These are phyloP conservation scores for Lycodopsis pacificus DNA, from an alignment of 2,797 vertebrate genomes.

Conservation along the genomic window DNA sequence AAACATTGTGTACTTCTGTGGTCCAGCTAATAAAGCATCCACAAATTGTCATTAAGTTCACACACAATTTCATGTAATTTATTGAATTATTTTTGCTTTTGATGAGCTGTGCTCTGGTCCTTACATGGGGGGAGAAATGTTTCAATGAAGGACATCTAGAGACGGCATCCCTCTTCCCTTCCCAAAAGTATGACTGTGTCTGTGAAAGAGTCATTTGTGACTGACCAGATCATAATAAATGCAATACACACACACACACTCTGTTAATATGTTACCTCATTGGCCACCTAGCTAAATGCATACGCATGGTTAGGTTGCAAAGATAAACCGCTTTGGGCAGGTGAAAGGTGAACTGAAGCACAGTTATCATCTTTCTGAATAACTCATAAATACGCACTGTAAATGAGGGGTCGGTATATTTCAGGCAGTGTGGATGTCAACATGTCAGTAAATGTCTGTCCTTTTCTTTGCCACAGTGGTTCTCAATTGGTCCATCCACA, in stretches of 20 bases:
- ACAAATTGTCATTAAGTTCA: constrained; percentile 13
- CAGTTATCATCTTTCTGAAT: constrained; percentile 6
- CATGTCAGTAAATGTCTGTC: constrained; percentile 65
- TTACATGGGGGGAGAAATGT: constrained; percentile 41
- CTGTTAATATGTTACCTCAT: not conserved
- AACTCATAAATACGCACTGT: constrained; percentile 4
- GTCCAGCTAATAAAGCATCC: not conserved
- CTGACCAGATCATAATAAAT: not conserved
- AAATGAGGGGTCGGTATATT: not conserved
- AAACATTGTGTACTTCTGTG: constrained; percentile 5
- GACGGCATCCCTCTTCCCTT: constrained; percentile 24
- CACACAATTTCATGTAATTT: not conserved
- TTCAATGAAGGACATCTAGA: constrained; percentile 62
- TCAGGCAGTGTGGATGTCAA: constrained; percentile 46
- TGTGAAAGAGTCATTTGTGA: not conserved
- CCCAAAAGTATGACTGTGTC: constrained; percentile 4
- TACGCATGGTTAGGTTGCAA: not conserved
- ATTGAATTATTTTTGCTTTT: constrained; percentile 17
- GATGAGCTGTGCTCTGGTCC: constrained; percentile 67
- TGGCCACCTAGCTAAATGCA: not conserved
- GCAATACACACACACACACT: not conserved
- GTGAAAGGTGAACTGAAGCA: not conserved
- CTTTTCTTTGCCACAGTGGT: constrained; percentile 47
- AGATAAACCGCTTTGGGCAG: not conserved
- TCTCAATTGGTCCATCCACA: constrained; percentile 65